Evolutionary conservation across 2,113 vertebrate species (phyloP).

Genomic region (Myrmecobius fasciatus): DNA sequence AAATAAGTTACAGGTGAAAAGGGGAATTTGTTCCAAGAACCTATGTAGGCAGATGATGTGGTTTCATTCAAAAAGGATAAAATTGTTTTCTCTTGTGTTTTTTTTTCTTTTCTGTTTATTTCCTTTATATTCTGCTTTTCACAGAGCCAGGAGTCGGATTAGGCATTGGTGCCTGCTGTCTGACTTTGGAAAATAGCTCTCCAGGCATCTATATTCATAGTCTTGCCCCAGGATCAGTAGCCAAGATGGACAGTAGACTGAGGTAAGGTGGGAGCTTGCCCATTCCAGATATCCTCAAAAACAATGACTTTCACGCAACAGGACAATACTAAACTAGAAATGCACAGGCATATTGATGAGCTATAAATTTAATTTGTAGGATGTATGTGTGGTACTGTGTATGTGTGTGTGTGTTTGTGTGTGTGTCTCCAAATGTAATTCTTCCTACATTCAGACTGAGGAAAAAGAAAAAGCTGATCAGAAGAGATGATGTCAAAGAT

Average conservation of each 20-base stretch:
- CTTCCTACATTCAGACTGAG: neutral
- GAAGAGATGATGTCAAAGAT: neutral
- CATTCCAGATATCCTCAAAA: constrained; percentile 26
- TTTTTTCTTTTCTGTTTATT: constrained; percentile 60
- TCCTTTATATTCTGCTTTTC: constrained; percentile 33
- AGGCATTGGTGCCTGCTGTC: constrained; percentile 94
- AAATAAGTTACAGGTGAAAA: neutral
- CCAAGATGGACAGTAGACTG: constrained; percentile 96
- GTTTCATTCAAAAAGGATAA: constrained; percentile 33
- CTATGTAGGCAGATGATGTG: neutral
- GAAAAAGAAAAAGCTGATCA: neutral
- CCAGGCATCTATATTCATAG: constrained; percentile 97
- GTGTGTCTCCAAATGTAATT: neutral
- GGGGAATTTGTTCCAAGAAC: neutral
- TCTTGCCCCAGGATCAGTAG: constrained; percentile 94
- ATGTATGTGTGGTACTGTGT: neutral
- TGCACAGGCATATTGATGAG: neutral
- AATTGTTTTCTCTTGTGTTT: constrained; percentile 27
- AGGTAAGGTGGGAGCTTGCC: constrained; percentile 83
- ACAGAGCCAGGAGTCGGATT: constrained; percentile 94
- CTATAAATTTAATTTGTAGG: neutral
- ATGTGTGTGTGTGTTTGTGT: neutral
- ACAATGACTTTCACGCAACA: neutral
- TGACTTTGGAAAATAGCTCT: constrained; percentile 91
- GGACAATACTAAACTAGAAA: neutral